phyloP scores from a whole-genome alignment of 2,888 invertebrate species.

The Drepana falcataria region DNA sequence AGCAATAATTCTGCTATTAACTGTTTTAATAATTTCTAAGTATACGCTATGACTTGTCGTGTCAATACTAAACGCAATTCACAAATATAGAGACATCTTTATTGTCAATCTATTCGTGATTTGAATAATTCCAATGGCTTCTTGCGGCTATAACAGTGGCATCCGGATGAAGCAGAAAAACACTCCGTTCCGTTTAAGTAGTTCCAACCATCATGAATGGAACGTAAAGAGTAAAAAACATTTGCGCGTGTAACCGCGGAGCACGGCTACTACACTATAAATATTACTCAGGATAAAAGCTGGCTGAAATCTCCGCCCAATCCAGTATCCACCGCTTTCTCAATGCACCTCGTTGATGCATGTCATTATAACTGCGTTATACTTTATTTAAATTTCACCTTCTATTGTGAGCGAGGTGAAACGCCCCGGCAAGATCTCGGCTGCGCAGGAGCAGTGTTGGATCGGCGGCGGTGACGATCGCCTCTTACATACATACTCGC shows the following conservation, averaged over 20 bases:
- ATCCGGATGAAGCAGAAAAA: too few relatives aligned
- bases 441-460: constrained; percentile 66
- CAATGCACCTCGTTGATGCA: constrained; percentile 67
- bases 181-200: too few relatives aligned
- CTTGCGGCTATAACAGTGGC: not conserved
- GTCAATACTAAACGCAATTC: not conserved
- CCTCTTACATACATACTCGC: constrained; percentile 39
- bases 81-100: not conserved
- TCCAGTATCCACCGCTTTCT: constrained; percentile 51
- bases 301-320: constrained; percentile 8
- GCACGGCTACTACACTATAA: too few relatives aligned
- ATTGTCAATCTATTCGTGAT: not conserved
- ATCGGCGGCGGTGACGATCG: constrained; percentile 58
- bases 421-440: constrained; percentile 59
- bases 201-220: too few relatives aligned
- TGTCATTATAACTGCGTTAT: constrained; percentile 65
- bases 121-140: constrained; percentile 2
- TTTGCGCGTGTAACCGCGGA: too few relatives aligned
- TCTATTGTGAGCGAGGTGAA: constrained; percentile 75
- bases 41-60: too few relatives aligned
- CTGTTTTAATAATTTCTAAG: too few relatives aligned
- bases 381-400: constrained; percentile 78
- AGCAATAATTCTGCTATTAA: too few relatives aligned
- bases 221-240: too few relatives aligned
- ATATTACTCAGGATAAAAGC: constrained; percentile 4